phyloP scores from a whole-genome alignment of 2,113 vertebrate species.

The Periophthalmodon schlosseri region DNA sequence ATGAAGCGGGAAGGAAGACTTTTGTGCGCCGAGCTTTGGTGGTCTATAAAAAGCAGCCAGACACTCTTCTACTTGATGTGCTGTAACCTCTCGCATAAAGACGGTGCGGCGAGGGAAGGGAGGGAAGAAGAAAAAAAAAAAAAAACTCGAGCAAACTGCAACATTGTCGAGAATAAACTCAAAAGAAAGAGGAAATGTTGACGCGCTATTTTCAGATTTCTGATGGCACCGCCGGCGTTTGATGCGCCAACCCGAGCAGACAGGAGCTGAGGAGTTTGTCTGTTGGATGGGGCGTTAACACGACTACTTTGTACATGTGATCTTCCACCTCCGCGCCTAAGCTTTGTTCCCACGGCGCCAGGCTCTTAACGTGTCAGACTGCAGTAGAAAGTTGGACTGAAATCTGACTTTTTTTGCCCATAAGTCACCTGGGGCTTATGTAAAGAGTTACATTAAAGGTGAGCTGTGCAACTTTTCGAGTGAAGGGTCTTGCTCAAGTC shows the following conservation, averaged over 20 bases:
- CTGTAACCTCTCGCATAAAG: conserved; percentile 79
- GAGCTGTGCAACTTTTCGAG: no score
- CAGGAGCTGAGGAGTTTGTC: conserved; percentile 49
- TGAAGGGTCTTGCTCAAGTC: no score
- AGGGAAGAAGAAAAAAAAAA: neutral
- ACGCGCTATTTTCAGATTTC: conserved; percentile 76
- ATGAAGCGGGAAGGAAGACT: conserved; percentile 94
- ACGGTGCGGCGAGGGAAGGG: conserved; percentile 62
- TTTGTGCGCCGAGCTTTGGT: conserved; percentile 93
- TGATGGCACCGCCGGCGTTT: conserved; percentile 57
- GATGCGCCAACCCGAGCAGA: conserved; percentile 56
- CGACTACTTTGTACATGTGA: conserved; percentile 65
- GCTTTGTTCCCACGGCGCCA: conserved; percentile 52
- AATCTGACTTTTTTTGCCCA: neutral
- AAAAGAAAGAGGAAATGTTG: conserved; percentile 61
- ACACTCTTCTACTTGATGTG: conserved; percentile 59
- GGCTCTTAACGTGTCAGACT: conserved; percentile 19
- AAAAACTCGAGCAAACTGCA: conserved; percentile 71
- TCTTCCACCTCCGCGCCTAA: conserved; percentile 53
- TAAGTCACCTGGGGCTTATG: neutral
- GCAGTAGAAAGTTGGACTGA: neutral
- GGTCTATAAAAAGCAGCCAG: conserved; percentile 71
- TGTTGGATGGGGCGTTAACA: conserved; percentile 64
- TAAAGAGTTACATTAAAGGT: neutral
- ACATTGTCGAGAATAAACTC: conserved; percentile 57